Percentiles rank a stretch among this genome's conserved stretches.
Evolutionary conservation across 2,113 vertebrate species (phyloP).

Genomic region (Phrynosoma platyrhinos): DNA sequence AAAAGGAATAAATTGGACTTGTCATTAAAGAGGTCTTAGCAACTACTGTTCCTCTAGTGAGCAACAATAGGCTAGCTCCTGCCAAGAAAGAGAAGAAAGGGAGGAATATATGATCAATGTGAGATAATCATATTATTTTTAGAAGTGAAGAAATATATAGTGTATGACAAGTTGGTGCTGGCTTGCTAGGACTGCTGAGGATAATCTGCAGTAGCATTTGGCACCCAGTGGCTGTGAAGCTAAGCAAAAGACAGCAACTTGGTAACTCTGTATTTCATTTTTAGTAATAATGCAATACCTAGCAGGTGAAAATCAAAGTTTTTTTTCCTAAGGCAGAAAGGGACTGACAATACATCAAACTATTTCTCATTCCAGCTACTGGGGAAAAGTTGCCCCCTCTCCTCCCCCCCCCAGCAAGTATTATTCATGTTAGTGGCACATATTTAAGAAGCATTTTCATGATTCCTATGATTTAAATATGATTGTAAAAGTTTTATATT

Average conservation of each 20-base stretch:
- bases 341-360: neutral
- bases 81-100: slow-evolving; percentile 8
- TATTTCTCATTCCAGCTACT: neutral
- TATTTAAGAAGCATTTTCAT: neutral
- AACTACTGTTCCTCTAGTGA: slow-evolving; percentile 12
- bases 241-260: slow-evolving; percentile 38
- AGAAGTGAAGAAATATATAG: slow-evolving; percentile 21
- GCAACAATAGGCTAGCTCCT: neutral
- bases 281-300: neutral
- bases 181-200: slow-evolving; percentile 18
- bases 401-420: too few species aligned
- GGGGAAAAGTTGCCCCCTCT: too few species aligned
- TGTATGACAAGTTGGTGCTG: slow-evolving; percentile 13
- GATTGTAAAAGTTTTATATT: neutral
- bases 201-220: slow-evolving; percentile 46
- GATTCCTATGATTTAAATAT: neutral
- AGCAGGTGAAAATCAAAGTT: slow-evolving; percentile 2
- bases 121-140: slow-evolving; percentile 40
- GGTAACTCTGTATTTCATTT: neutral
- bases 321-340: neutral
- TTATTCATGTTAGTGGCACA: neutral
- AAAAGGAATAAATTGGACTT: slow-evolving; percentile 35
- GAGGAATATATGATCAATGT: neutral
- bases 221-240: slow-evolving; percentile 40
- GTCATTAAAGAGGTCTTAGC: neutral